These are phyloP conservation scores for Deladenus siricidicola DNA, from an alignment of 2,888 invertebrate species.

Conservation along the genomic window DNA sequence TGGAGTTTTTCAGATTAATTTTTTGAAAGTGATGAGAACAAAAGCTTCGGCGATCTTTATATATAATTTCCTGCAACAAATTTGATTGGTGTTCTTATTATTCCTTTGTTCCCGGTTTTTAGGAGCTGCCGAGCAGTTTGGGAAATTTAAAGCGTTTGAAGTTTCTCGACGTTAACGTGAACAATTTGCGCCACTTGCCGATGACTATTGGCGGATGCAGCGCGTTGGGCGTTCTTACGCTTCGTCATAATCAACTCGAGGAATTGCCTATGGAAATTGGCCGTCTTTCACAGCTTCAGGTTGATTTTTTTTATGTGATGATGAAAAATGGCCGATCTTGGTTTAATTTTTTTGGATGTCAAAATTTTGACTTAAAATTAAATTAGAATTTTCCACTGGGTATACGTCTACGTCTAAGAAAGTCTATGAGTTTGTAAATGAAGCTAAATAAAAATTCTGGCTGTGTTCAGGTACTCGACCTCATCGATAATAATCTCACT, in stretches of 20 bases:
- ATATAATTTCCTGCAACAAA: no score
- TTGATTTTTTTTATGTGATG: background rate
- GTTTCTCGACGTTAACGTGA: constrained; percentile 92
- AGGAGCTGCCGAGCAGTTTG: constrained; percentile 30
- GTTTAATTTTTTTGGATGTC: background rate
- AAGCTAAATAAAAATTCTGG: no score
- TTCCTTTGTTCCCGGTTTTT: constrained; percentile 64
- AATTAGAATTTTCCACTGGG: no score
- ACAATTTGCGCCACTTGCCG: constrained; percentile 80
- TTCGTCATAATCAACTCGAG: constrained; percentile 76
- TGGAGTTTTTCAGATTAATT: no score
- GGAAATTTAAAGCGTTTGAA: constrained; percentile 63
- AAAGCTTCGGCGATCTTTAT: no score
- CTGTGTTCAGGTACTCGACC: constrained; percentile 86
- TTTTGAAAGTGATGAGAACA: no score
- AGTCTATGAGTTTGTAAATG: no score
- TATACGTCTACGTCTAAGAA: no score
- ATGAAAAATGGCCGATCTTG: background rate
- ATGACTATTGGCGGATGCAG: constrained; percentile 64
- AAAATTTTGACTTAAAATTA: background rate
- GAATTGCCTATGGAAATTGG: constrained; percentile 62
- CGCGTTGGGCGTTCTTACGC: constrained; percentile 77
- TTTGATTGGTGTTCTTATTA: no score
- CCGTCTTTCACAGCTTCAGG: constrained; percentile 66
- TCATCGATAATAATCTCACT: constrained; percentile 82